phyloP scores from a whole-genome alignment of 2,888 invertebrate genomes.

The Heteromurus nitidus region DNA sequence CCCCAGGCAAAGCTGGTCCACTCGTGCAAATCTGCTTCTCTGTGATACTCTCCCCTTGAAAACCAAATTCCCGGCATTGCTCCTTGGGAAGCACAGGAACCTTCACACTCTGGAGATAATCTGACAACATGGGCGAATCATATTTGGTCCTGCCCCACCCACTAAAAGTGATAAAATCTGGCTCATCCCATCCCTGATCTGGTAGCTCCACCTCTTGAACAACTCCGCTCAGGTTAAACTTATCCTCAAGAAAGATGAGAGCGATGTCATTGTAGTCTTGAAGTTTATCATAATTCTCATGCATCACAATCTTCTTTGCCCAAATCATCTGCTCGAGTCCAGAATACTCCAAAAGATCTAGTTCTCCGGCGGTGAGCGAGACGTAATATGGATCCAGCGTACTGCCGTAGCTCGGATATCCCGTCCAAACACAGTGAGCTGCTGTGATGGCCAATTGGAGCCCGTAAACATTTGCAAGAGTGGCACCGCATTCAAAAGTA shows the following conservation, averaged over 20 bases:
- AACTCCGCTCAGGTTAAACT: neutral
- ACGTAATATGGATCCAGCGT: neutral
- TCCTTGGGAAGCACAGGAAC: neutral
- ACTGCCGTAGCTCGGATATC: neutral
- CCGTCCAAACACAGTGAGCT: neutral
- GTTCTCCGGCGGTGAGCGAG: neutral
- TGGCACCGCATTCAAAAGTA: neutral
- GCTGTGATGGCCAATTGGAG: neutral
- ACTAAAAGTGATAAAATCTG: neutral
- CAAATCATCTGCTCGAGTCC: neutral
- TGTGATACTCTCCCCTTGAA: neutral
- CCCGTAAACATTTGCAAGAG: neutral
- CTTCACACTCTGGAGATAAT: neutral
- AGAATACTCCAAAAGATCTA: neutral
- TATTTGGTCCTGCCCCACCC: neutral
- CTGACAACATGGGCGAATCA: neutral
- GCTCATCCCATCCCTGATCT: neutral
- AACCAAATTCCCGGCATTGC: neutral
- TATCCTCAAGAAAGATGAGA: neutral
- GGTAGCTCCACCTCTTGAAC: neutral
- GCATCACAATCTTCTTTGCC: neutral
- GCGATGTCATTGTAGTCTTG: neutral
- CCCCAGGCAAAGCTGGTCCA: neutral
- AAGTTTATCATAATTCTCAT: neutral
- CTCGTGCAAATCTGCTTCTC: neutral